These are phyloP conservation scores for Neoitamus cyanurus DNA, from an alignment of 2,888 invertebrate genomes.

Conservation along the genomic window DNA sequence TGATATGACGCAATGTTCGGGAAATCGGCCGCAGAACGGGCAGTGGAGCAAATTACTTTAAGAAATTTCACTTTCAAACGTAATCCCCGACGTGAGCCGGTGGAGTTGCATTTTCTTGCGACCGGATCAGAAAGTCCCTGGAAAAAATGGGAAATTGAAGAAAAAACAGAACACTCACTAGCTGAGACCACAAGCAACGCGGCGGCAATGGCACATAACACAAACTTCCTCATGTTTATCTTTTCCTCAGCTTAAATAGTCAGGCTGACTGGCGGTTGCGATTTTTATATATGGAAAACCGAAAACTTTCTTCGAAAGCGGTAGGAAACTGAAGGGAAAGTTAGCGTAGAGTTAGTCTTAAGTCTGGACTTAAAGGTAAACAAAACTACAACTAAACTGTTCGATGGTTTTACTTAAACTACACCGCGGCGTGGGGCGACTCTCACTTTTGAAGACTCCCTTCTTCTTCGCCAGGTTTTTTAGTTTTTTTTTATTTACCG, in stretches of 20 bases:
- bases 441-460: slow-evolving; percentile 67
- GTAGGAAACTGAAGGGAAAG: slow-evolving; percentile 42
- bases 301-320: slow-evolving; percentile 20
- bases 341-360: slow-evolving; percentile 21
- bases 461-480: slow-evolving; percentile 53
- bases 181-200: slow-evolving; percentile 61
- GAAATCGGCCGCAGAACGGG: not conserved
- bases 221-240: slow-evolving; percentile 62
- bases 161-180: slow-evolving; percentile 58
- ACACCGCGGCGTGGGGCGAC: slow-evolving; percentile 60
- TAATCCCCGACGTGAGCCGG: not conserved
- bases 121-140: not conserved
- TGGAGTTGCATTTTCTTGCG: too few relatives aligned
- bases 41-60: not conserved
- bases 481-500: not conserved
- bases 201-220: slow-evolving; percentile 63
- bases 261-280: not conserved
- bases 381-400: slow-evolving; percentile 57
- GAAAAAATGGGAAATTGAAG: not conserved
- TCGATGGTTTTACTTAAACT: slow-evolving; percentile 66
- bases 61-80: slow-evolving; percentile 16
- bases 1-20: not conserved
- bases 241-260: slow-evolving; percentile 46
- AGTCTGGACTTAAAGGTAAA: slow-evolving; percentile 34
- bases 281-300: not conserved